Conservation (phyloP, 2,888 invertebrate species). For the Antheraea assamensis region DNA sequence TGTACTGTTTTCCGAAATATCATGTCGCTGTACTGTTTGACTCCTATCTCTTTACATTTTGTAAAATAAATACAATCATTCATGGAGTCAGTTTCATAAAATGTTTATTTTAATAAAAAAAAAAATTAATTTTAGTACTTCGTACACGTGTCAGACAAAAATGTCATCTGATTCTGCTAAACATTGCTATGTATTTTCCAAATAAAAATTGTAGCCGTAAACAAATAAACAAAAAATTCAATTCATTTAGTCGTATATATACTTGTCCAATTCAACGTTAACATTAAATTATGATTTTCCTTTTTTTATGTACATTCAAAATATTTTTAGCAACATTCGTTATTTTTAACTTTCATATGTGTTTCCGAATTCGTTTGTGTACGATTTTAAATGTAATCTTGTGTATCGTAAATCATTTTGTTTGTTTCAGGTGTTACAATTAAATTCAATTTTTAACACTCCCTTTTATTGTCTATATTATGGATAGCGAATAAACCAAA, state of each 20-base stretch:
- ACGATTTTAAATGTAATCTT: not conserved
- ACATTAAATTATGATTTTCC: not conserved
- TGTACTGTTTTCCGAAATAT: not conserved
- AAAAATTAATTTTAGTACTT: not conserved
- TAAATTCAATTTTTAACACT: not conserved
- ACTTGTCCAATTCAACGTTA: not conserved
- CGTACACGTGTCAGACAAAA: not conserved
- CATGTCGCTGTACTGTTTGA: not conserved
- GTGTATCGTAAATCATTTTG: conserved; percentile 6
- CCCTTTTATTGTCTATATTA: not conserved
- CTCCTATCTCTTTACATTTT: not conserved
- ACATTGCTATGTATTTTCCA: not conserved
- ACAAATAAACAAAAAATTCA: not conserved
- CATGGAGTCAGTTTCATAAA: not conserved
- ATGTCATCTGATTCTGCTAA: not conserved
- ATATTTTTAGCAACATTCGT: conserved; percentile 1
- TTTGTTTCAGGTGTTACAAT: conserved; percentile 7
- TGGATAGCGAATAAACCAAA: conserved; percentile 5
- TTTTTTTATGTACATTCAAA: not conserved
- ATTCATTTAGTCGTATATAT: not conserved
- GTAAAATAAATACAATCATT: not conserved
- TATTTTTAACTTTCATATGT: not conserved
- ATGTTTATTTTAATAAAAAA: not conserved
- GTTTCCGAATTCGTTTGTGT: not conserved
- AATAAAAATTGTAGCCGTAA: not conserved